A percentile compares a stretch with the other conserved stretches of the same genome.
phyloP scores from a whole-genome alignment of 64 coral and sea anemone genomes.

The Pachyseris speciosa region DNA sequence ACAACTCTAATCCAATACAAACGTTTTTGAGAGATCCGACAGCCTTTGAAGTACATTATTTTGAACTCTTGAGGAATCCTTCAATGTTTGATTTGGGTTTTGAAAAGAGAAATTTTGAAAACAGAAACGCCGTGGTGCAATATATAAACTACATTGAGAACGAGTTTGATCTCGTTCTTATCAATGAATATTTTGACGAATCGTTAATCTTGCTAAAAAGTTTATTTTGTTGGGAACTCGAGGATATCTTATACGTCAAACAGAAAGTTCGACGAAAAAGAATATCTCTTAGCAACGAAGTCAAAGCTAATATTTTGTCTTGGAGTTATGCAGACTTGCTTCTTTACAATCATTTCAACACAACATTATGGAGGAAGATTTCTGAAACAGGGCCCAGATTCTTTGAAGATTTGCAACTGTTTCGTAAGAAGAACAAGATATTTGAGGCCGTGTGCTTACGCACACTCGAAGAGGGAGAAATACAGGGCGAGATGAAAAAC shows the following conservation, averaged over 20 bases:
- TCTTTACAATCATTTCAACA: background rate
- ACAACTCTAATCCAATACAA: background rate
- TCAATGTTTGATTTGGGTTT: background rate
- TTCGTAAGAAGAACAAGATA: background rate
- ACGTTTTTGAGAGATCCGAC: background rate
- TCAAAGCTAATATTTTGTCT: background rate
- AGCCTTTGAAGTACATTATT: background rate
- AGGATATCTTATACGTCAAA: background rate
- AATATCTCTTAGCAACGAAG: background rate
- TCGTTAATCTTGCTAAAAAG: background rate
- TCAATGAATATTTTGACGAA: background rate
- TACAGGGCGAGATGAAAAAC: background rate
- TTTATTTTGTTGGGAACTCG: background rate
- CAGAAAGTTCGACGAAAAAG: background rate
- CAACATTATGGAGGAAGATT: background rate
- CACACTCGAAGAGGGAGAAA: background rate
- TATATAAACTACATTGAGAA: background rate
- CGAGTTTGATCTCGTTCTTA: background rate
- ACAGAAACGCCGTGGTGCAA: background rate
- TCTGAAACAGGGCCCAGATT: background rate
- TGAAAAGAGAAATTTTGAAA: background rate
- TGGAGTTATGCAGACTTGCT: background rate
- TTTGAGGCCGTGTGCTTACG: background rate
- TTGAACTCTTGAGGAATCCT: background rate
- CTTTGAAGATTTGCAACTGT: background rate